Conservation (phyloP, 30 jellyfish, hydroid and myxozoan species). For the Pseudorhiza aurosa region DNA sequence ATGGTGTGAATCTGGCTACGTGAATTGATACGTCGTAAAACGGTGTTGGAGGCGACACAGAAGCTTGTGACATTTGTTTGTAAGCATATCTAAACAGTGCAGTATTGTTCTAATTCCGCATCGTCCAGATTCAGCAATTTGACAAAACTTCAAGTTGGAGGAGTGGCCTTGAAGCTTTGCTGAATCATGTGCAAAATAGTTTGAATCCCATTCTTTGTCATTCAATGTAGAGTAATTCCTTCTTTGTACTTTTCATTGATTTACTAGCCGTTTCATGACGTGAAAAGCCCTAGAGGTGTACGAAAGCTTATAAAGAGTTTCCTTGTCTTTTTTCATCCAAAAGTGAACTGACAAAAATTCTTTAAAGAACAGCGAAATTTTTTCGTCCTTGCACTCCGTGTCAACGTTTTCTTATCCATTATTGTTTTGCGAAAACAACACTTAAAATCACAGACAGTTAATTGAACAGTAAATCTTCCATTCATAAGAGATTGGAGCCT, state of each 20-base stretch:
- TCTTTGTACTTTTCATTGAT: too few relatives aligned
- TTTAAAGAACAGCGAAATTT: neutral
- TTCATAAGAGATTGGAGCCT: neutral
- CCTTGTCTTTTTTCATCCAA: neutral
- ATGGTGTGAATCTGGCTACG: too few relatives aligned
- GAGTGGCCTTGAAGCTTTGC: neutral
- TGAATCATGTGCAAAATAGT: too few relatives aligned
- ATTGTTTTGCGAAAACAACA: neutral
- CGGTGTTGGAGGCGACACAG: too few relatives aligned
- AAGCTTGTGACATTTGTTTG: too few relatives aligned
- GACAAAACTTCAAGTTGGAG: neutral
- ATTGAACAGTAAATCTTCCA: neutral
- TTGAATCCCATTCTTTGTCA: too few relatives aligned
- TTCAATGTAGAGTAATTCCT: neutral
- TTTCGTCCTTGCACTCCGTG: neutral
- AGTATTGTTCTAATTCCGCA: too few relatives aligned
- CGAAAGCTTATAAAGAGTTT: neutral
- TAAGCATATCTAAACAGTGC: too few relatives aligned
- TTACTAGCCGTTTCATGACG: too few relatives aligned
- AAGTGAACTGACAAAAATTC: constrained; percentile 20
- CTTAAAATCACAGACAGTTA: neutral
- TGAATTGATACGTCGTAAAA: too few relatives aligned
- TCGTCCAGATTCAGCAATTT: too few relatives aligned
- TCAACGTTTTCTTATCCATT: neutral
- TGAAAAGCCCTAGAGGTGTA: neutral